phyloP scores from a whole-genome alignment of 2,113 vertebrate species.

The Corydoras sp. region DNA sequence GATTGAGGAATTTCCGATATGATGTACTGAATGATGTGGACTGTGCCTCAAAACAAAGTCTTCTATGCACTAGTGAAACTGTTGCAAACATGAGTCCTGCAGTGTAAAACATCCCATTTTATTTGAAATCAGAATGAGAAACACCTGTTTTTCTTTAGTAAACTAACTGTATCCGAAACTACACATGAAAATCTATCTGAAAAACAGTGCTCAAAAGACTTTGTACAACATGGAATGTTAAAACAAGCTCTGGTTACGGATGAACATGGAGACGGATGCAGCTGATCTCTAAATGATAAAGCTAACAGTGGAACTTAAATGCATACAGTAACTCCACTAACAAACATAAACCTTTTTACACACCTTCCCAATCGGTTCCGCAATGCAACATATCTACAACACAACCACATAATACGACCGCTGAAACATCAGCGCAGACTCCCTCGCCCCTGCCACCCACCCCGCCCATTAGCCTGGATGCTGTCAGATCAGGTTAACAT shows the following conservation, averaged over 20 bases:
- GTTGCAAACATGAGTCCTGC: conserved; percentile 22
- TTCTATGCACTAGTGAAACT: not conserved
- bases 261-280: conserved; percentile 48
- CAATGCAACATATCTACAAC: conserved; percentile 44
- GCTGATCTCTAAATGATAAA: conserved; percentile 51
- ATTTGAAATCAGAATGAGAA: conserved; percentile 71
- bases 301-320: conserved; percentile 58
- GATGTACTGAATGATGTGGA: too few relatives aligned
- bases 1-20: too few relatives aligned
- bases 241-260: conserved; percentile 55
- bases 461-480: conserved; percentile 32
- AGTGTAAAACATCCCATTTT: conserved; percentile 71
- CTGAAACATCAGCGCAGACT: conserved; percentile 43
- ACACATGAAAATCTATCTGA: conserved; percentile 54
- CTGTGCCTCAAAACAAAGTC: too few relatives aligned
- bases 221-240: conserved; percentile 68
- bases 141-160: conserved; percentile 58
- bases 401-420: conserved; percentile 43
- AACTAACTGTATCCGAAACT: conserved; percentile 67
- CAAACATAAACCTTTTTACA: conserved; percentile 47
- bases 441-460: too few relatives aligned
- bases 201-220: conserved; percentile 51
- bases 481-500: conserved; percentile 14
- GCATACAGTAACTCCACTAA: conserved; percentile 63
- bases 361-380: conserved; percentile 39